phyloP scores from a whole-genome alignment of 2,888 invertebrate genomes.

The Polyommatus iphigenia region DNA sequence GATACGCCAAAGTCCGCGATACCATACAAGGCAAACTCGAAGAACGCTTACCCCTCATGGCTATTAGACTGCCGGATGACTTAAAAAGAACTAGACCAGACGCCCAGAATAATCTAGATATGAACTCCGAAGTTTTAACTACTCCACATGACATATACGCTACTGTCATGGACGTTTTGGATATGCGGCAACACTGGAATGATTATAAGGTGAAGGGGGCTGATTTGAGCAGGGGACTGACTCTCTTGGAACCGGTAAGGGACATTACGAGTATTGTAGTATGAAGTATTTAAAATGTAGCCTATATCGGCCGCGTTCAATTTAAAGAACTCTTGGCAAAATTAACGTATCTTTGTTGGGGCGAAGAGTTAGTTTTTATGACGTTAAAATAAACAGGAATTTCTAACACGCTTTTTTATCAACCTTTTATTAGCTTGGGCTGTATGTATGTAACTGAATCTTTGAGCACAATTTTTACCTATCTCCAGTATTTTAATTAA shows the following conservation, averaged over 20 bases:
- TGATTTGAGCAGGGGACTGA: constrained; percentile 78
- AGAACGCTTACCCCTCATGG: constrained; percentile 93
- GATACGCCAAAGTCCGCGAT: constrained; percentile 89
- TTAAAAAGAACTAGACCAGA: constrained; percentile 82
- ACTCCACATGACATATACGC: constrained; percentile 95
- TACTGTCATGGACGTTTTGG: constrained; percentile 85
- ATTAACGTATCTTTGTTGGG: too few species aligned
- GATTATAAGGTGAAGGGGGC: constrained; percentile 69
- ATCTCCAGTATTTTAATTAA: too few species aligned
- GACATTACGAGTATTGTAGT: too few species aligned
- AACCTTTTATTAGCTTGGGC: too few species aligned
- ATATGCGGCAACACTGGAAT: constrained; percentile 61
- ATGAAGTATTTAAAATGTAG: too few species aligned
- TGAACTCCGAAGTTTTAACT: constrained; percentile 85
- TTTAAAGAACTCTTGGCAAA: too few species aligned
- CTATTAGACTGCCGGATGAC: constrained; percentile 86
- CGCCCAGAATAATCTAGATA: constrained; percentile 81
- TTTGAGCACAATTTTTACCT: too few species aligned
- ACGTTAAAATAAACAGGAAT: too few species aligned
- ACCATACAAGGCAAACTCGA: constrained; percentile 96
- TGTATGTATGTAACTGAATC: too few species aligned
- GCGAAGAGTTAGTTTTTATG: too few species aligned
- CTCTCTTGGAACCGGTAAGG: constrained; percentile 82
- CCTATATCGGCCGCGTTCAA: too few species aligned
- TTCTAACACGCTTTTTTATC: too few species aligned